Evolutionary conservation across 2,113 vertebrate species (phyloP), one percentile per base, ranked within the genome.

Genomic region (Menidia beryllina): DNA sequence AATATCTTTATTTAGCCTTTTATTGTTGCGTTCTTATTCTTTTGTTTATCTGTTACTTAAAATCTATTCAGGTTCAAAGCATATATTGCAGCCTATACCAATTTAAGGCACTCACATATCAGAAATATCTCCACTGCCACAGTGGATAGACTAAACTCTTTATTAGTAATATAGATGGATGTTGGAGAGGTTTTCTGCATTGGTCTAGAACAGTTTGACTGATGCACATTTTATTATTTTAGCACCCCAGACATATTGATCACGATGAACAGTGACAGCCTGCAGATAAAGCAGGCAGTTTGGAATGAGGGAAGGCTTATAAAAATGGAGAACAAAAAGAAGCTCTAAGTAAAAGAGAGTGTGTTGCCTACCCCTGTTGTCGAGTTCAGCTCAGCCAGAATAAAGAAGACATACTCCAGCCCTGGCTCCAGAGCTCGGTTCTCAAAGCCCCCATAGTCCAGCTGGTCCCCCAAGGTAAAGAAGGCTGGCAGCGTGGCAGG

Each of bases 381-480:
- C 6, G 94, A 94, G 85, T 96, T 97, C 23, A 99, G 93, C 85
- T 96, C 96, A 0, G 97, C 98, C 61, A 99, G 93, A 87, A 99
- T 94, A 61, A 99, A 99, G 87, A 99, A 93, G 25, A 98, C 95
- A 0, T 99, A 99, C 81, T 94, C 95, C 91, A 98, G 96, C 26
- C 96, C 97, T 0, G 96, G 89, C 82, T 98, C 97, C 48, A 99
- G 86, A 36, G 95, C 95, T 10, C 94, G 94, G 91, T 99, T 99
- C 87, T 98, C 96, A 0, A 97, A 99, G 75, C 96, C 95, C 0
- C 96, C 95, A 0, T 99, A 97, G 75, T 95, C 96, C 56, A 96
- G 95, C 94, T 96, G 96, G 94, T 99, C 96, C 0, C 97, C 97
- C 1, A 98, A 81, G 47, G 93, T 93, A 92, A 99, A 99, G 87